Evolutionary conservation across 37 sponge, comb jelly and placozoan species (phyloP).

Genomic region (Geodia barretti): DNA sequence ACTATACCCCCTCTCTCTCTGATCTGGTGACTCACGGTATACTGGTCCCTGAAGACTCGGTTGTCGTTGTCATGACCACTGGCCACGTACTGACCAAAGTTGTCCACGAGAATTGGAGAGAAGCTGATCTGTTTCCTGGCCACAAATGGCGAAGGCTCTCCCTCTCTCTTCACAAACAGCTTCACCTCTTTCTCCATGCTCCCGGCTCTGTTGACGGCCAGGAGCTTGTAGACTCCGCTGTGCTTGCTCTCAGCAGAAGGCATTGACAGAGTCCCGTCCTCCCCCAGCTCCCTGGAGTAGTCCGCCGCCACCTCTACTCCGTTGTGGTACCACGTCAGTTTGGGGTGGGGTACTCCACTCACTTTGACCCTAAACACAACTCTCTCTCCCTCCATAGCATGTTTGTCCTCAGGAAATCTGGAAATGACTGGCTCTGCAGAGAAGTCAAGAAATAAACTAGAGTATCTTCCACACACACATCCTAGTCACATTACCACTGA

Average conservation of each 20-base stretch:
- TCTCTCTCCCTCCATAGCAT: constrained; percentile 29
- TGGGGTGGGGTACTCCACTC: constrained; percentile 22
- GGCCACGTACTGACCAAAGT: constrained; percentile 43
- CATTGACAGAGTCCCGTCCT: constrained; percentile 32
- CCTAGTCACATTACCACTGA: no score
- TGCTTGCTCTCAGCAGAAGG: constrained; percentile 31
- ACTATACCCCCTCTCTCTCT: no score
- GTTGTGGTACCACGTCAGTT: constrained; percentile 33
- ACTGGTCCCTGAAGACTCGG: constrained; percentile 29
- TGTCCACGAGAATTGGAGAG: constrained; percentile 20
- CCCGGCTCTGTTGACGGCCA: constrained; percentile 25
- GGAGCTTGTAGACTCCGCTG: constrained; percentile 39
- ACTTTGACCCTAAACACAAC: constrained; percentile 39
- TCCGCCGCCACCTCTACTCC: constrained; percentile 7
- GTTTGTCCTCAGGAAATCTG: constrained; percentile 30
- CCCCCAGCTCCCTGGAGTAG: constrained; percentile 31
- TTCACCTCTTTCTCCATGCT: constrained; percentile 15
- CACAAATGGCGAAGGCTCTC: neutral
- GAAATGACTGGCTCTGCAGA: constrained; percentile 28
- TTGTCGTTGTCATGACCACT: constrained; percentile 35
- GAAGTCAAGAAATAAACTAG: no score
- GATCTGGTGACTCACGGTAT: constrained; percentile 22
- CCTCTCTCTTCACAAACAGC: constrained; percentile 16
- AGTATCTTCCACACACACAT: no score
- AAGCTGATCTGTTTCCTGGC: neutral